Percentiles rank a stretch among this genome's conserved stretches.
Conservation (phyloP, 2,113 vertebrate genomes). For the Rhabdornis inornatus region DNA sequence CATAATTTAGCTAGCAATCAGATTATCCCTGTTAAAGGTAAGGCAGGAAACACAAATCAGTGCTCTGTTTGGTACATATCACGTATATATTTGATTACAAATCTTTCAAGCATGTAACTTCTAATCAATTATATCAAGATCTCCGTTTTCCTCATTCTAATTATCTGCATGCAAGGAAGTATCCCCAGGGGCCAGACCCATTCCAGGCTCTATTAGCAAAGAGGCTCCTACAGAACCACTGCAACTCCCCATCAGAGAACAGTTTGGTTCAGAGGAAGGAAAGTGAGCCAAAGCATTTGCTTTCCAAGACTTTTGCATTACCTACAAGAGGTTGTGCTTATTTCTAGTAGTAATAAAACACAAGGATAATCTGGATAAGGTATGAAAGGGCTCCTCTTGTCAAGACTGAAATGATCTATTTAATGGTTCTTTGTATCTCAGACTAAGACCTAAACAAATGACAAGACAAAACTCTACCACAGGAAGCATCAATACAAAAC, state of each 20-base stretch:
- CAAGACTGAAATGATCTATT: neutral
- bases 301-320: neutral
- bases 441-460: neutral
- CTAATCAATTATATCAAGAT: neutral
- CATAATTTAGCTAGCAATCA: constrained; percentile 18
- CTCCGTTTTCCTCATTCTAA: neutral
- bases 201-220: neutral
- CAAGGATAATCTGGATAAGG: neutral
- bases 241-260: neutral
- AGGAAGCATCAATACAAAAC: neutral
- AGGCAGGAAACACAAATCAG: constrained; percentile 27
- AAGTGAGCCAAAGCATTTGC: neutral
- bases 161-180: neutral
- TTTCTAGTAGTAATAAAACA: neutral
- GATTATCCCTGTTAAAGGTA: neutral
- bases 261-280: neutral
- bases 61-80: neutral
- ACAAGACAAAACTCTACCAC: neutral
- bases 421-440: neutral
- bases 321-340: neutral
- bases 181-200: neutral
- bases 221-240: neutral
- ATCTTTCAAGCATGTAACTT: neutral
- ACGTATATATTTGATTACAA: neutral
- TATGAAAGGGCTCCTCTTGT: neutral